A percentile compares a stretch with the other conserved stretches of the same genome.
phyloP scores from a whole-genome alignment of 1,140 invertebrate genomes.

The Pomacea maculata region DNA sequence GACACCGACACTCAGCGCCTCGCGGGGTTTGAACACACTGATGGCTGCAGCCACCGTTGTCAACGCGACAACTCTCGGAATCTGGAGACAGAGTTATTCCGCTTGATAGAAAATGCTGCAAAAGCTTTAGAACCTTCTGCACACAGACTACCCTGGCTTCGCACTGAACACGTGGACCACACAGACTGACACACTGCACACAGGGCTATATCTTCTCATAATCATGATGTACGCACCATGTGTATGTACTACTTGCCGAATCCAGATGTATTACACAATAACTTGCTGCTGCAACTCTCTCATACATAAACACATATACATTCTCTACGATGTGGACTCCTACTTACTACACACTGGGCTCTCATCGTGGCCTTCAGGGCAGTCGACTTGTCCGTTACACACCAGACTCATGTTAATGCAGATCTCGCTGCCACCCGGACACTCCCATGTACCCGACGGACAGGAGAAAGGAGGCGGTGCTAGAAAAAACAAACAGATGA shows the following conservation, averaged over 20 bases:
- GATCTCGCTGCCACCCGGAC: slow-evolving; percentile 73
- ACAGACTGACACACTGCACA: too few relatives aligned
- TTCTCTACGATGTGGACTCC: not conserved
- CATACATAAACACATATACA: too few relatives aligned
- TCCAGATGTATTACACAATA: not conserved
- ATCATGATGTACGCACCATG: too few relatives aligned
- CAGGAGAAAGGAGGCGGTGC: slow-evolving; percentile 68
- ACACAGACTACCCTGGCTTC: too few relatives aligned
- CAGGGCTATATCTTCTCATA: too few relatives aligned
- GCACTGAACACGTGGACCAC: too few relatives aligned
- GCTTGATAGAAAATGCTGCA: too few relatives aligned
- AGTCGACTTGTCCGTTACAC: slow-evolving; percentile 91
- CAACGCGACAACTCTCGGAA: slow-evolving; percentile 46
- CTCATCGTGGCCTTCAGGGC: slow-evolving; percentile 92
- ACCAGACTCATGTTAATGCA: slow-evolving; percentile 90
- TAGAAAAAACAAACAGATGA: slow-evolving; percentile 17
- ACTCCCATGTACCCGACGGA: slow-evolving; percentile 81
- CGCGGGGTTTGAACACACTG: slow-evolving; percentile 89
- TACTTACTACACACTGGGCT: slow-evolving; percentile 64
- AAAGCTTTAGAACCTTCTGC: too few relatives aligned
- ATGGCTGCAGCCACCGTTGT: slow-evolving; percentile 78
- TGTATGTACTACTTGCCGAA: too few relatives aligned
- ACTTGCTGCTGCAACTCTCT: not conserved
- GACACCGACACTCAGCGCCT: slow-evolving; percentile 90
- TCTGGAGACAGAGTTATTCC: slow-evolving; percentile 34